Evolutionary conservation across 64 coral and sea anemone species (phyloP).

Genomic region (Pocillopora verrucosa): DNA sequence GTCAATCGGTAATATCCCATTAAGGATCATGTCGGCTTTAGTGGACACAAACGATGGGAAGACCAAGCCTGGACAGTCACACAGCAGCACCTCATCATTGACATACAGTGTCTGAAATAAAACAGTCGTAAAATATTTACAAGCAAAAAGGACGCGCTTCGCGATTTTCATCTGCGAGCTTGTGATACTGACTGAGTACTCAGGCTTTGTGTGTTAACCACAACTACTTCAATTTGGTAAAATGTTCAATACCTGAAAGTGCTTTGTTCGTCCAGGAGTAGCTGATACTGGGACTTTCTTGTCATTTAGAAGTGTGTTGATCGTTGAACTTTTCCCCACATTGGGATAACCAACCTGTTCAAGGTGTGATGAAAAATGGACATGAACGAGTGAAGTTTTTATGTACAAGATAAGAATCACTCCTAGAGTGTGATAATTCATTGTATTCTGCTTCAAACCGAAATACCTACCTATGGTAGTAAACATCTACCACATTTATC

Average conservation of each 20-base stretch:
- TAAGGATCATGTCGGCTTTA: conserved; percentile 99
- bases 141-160: background rate
- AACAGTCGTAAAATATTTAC: background rate
- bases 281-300: conserved; percentile 93
- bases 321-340: conserved; percentile 98
- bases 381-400: background rate
- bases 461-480: no score
- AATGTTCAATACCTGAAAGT: conserved; percentile 76
- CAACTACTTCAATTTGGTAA: no score
- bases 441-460: no score
- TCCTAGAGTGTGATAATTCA: no score
- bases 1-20: conserved; percentile 93
- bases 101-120: conserved; percentile 89
- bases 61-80: conserved; percentile 97
- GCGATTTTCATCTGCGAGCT: no score
- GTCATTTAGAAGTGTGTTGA: conserved; percentile 92
- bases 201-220: no score
- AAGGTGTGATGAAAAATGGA: background rate
- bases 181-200: no score
- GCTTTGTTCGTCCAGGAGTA: conserved; percentile 96
- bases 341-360: conserved; percentile 96
- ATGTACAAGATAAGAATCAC: background rate
- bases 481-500: no score
- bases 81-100: conserved; percentile 67
- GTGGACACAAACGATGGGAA: conserved; percentile 99